These are phyloP conservation scores for Formica selysi DNA, from an alignment of 1,140 invertebrate genomes.

Conservation along the genomic window DNA sequence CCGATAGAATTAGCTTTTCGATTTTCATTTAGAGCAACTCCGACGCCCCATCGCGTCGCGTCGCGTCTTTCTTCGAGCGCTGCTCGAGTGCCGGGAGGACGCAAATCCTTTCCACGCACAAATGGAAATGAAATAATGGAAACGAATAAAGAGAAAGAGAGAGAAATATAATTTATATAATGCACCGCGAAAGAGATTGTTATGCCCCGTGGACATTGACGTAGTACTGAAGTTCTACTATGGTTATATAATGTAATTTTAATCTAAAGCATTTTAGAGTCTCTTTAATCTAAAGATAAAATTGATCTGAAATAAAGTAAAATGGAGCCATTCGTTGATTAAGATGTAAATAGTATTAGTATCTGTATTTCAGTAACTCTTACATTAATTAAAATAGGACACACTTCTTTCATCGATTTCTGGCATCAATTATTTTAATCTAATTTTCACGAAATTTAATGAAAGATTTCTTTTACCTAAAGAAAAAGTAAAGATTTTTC, in stretches of 20 bases:
- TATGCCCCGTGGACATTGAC: slow-evolving; percentile 1
- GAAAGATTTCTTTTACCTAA: neutral
- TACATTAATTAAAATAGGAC: neutral
- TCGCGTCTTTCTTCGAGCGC: neutral
- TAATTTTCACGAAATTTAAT: neutral
- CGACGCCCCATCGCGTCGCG: neutral
- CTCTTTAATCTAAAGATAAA: slow-evolving; percentile 1
- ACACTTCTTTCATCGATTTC: neutral
- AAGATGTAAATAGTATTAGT: neutral
- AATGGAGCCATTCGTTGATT: neutral
- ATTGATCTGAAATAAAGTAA: neutral
- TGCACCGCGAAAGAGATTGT: neutral
- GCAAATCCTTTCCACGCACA: neutral
- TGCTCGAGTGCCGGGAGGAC: neutral
- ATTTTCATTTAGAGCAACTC: slow-evolving; percentile 72
- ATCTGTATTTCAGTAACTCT: neutral
- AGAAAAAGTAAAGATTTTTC: neutral
- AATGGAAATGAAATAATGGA: slow-evolving; percentile 46
- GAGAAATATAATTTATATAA: slow-evolving; percentile 24
- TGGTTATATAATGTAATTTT: neutral
- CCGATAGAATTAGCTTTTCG: slow-evolving; percentile 73
- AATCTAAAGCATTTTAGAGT: slow-evolving; percentile 3
- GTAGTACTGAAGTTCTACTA: neutral
- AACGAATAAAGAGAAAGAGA: neutral
- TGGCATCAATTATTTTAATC: neutral